Conservation (phyloP, 2,113 vertebrate genomes). For the Chloropsis cyanopogon region DNA sequence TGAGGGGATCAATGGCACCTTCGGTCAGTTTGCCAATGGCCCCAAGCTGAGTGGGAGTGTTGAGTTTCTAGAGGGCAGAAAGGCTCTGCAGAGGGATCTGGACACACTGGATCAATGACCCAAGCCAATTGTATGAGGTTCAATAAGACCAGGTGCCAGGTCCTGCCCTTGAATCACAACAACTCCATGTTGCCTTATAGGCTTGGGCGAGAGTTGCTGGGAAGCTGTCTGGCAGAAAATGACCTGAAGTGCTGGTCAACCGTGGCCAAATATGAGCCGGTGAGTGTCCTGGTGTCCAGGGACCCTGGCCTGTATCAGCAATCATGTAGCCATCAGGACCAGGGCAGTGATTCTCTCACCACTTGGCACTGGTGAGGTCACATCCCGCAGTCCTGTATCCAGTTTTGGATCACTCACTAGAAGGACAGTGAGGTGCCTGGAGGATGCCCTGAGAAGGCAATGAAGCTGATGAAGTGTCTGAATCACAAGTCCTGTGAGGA, state of each 20-base stretch:
- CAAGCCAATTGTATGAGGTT: fast-evolving
- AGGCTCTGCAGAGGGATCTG: not conserved
- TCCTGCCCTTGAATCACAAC: not conserved
- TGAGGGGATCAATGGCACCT: not conserved
- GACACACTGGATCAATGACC: not conserved
- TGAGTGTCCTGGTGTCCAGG: not conserved
- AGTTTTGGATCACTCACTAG: not conserved
- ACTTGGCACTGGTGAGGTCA: fast-evolving
- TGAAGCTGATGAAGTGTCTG: not conserved
- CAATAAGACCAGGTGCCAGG: not conserved
- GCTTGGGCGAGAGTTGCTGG: not conserved
- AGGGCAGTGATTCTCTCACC: fast-evolving
- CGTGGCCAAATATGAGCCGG: not conserved
- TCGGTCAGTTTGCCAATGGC: not conserved
- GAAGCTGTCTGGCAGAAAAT: not conserved
- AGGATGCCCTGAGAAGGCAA: not conserved
- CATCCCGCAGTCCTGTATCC: not conserved
- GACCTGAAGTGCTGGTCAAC: not conserved
- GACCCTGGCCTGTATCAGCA: not conserved
- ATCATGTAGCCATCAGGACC: not conserved
- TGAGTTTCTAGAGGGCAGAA: not conserved
- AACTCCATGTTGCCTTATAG: not conserved
- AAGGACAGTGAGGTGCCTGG: not conserved
- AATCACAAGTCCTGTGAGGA: not conserved
- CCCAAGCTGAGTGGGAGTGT: not conserved